Conservation (phyloP, 2,797 vertebrate genomes). For the Prunella strophiata region DNA sequence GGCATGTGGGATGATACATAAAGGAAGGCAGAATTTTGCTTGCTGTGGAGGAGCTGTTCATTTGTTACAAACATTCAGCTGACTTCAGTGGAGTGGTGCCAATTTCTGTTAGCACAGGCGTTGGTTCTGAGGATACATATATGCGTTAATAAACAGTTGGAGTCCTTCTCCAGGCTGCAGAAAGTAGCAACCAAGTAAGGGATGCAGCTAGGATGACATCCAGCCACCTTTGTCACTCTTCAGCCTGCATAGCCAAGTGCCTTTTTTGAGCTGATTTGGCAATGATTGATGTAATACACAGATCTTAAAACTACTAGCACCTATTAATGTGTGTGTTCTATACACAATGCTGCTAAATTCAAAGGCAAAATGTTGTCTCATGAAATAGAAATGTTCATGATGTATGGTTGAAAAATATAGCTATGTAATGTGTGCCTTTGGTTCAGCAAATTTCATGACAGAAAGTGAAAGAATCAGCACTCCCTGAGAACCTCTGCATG, state of each 20-base stretch:
- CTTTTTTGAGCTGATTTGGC: background rate
- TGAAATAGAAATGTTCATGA: background rate
- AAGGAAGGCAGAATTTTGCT: slow-evolving; percentile 43
- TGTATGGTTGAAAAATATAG: background rate
- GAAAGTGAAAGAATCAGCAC: background rate
- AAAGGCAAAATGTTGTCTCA: background rate
- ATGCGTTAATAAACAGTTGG: background rate
- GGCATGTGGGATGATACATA: slow-evolving; percentile 44
- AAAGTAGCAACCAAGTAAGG: background rate
- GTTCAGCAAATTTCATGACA: background rate
- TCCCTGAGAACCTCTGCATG: background rate
- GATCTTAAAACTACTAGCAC: background rate
- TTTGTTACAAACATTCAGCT: slow-evolving; percentile 47
- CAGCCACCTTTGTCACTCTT: background rate
- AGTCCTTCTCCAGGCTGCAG: slow-evolving; percentile 1
- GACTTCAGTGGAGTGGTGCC: slow-evolving; percentile 25
- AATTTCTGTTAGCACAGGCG: slow-evolving; percentile 3
- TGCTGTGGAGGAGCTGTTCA: slow-evolving; percentile 45
- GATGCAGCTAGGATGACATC: background rate
- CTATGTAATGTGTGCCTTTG: background rate
- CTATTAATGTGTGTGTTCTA: background rate
- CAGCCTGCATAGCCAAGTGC: background rate
- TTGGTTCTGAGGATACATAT: background rate
- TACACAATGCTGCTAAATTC: background rate
- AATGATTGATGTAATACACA: background rate